Conservation (phyloP, 2,113 vertebrate genomes). For the Microcebus lehilahytsara region DNA sequence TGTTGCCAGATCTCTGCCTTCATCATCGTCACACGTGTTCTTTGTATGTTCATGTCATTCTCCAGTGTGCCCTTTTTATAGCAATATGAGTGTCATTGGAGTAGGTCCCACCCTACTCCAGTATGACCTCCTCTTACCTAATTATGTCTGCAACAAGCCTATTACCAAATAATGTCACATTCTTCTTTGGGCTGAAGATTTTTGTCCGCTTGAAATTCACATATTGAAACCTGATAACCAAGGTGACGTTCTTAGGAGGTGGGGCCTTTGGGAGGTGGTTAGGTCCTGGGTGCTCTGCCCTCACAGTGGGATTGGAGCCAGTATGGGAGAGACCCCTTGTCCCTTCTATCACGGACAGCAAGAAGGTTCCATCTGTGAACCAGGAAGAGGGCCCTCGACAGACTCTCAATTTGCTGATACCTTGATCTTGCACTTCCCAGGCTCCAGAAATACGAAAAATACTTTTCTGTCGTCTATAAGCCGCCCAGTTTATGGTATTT, state of each 20-base stretch:
- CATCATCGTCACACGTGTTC: not conserved
- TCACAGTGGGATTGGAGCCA: too few relatives aligned
- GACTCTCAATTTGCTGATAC: not conserved
- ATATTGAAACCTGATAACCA: not conserved
- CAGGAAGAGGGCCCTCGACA: not conserved
- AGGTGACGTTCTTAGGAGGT: not conserved
- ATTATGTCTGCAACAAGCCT: not conserved
- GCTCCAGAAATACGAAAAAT: not conserved
- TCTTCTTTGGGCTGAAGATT: not conserved
- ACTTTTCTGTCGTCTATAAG: not conserved
- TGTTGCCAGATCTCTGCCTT: not conserved
- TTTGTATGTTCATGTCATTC: not conserved
- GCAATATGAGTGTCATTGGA: not conserved
- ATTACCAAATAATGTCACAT: not conserved
- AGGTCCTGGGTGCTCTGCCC: not conserved
- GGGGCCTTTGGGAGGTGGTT: not conserved
- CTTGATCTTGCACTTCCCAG: not conserved
- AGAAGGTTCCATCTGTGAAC: not conserved
- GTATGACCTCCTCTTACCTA: not conserved
- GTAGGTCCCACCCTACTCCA: not conserved
- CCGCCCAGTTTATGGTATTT: not conserved
- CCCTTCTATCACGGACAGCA: not conserved
- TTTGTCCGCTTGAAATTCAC: not conserved
- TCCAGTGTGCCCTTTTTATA: not conserved
- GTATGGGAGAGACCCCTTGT: not conserved